Evolutionary conservation across 1,140 invertebrate genomes (phyloP), one percentile per base, ranked within the genome.

Genomic region (Psilanteris sp.): DNA sequence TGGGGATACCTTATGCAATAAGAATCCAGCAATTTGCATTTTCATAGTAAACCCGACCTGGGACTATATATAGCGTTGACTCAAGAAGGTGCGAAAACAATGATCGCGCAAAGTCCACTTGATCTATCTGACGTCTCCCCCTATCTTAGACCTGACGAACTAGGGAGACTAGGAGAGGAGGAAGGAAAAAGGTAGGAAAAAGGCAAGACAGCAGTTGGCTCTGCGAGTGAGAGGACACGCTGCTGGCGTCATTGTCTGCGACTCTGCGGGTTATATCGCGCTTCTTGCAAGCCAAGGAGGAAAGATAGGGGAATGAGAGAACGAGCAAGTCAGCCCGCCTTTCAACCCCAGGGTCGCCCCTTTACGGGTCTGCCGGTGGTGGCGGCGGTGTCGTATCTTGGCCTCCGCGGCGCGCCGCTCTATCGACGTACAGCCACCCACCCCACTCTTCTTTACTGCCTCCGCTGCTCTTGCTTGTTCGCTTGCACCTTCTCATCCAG

Each of bases 311-410:
- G 48, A 64, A 68, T 36, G 75, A 72, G 81, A 81, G 80, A 74
- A 76, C 70, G 79, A 78, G 66, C 39, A 34, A 66, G 31, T 52
- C 32, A 64, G 39, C 67, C 67, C 54, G 61, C 72, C 72, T 62
- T 75, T 70, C 77, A 83, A 82, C 81, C 83, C 81, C 85, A 70
- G 77, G 80, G 75, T 79, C 81, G 79, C 85, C 85, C 82, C 86
- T 85, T 87, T 84, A 86, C 84, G 81, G 86, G 81, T 87, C 84
- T 83, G 82, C 84, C 81, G 79, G 85, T 77, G 85, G 85, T 86
- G 81, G 87, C 85, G 68, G 87, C 80, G 85, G 87, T 88, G 87
- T 88, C 85, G 87, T 87, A 87, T 87, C 87, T 88, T 87, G 87
- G 87, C 85, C 87, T 87, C 86, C 83, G 86, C 79, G 86, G 87